Evolutionary conservation across 2,797 vertebrate species (phyloP), one percentile per base, ranked within the genome.

Genomic region (Cheirogaleus major): DNA sequence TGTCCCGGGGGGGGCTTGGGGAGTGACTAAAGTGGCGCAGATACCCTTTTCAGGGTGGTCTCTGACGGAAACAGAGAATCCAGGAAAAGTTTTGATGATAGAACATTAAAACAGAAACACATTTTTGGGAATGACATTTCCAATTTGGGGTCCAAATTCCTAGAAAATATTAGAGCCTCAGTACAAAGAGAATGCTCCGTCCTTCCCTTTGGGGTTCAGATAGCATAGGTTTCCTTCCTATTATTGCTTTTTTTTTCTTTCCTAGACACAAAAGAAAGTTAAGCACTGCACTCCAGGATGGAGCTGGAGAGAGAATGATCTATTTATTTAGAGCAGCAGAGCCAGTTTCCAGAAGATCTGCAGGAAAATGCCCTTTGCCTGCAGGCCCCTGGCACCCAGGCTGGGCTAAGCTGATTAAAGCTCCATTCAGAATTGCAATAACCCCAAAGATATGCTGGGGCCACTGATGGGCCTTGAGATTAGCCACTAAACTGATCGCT

Each of bases 401-500:
- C 86, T 91, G 69, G 85, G 78, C 92, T 97, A 95, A 97, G 59
- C 89, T 95, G 97, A 97, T 96, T 96, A 96, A 97, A 97, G 52
- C 59, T 89, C 91, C 80, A 55, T 95, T 97, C 92, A 92, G 94
- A 97, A 96, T 95, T 65, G 86, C 93, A 97, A 94, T 98, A 97
- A 97, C 94, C 95, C 87, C 61, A 81, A 96, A 97, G 97, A 96
- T 97, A 97, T 11, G 45, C 92, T 61, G 75, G 87, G 86, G 85
- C 97, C 97, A 96, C 96, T 95, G 97, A 95, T 90, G 84, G 96
- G 96, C 85, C 95, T 97, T 96, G 89, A 98, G 97, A 96, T 97
- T 97, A 97, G 98, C 98, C 92, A 91, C 94, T 98, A 95, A 98
- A 98, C 96, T 90, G 97, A 98, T 98, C 96, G 82, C 96, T 98